These are phyloP conservation scores for Morelia viridis DNA, from an alignment of 2,797 vertebrate species.

Conservation along the genomic window DNA sequence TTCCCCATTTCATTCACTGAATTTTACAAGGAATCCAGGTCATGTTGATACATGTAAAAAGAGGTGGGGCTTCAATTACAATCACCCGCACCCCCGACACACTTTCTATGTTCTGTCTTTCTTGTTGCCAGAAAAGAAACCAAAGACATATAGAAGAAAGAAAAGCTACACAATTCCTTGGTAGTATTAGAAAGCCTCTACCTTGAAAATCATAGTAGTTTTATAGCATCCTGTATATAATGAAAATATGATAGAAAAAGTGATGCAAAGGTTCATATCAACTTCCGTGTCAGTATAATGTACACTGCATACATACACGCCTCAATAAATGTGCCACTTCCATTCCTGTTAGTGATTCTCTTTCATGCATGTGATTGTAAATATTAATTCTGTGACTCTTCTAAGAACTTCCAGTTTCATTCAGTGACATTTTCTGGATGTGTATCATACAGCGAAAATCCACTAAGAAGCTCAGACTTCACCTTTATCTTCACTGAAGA, in stretches of 20 bases:
- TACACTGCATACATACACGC: not conserved
- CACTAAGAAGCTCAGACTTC: not conserved
- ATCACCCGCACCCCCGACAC: not conserved
- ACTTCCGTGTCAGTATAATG: not conserved
- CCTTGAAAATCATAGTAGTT: not conserved
- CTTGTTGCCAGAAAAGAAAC: not conserved
- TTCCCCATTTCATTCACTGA: not conserved
- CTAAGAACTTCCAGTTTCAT: not conserved
- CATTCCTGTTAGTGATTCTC: not conserved
- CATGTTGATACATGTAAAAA: not conserved
- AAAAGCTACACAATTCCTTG: not conserved
- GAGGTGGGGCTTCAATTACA: not conserved
- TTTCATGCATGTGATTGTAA: not conserved
- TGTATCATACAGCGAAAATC: not conserved
- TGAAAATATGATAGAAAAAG: not conserved
- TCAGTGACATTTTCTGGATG: not conserved
- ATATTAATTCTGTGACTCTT: constrained; percentile 19
- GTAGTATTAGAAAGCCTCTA: not conserved
- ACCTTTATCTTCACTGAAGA: not conserved
- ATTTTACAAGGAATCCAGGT: not conserved
- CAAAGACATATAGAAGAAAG: not conserved
- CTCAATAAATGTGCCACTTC: not conserved
- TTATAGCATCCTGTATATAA: not conserved
- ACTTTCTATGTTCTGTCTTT: not conserved
- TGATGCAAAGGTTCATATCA: not conserved